Conservation (phyloP, 2,113 vertebrate genomes). For the Sula dactylatra region DNA sequence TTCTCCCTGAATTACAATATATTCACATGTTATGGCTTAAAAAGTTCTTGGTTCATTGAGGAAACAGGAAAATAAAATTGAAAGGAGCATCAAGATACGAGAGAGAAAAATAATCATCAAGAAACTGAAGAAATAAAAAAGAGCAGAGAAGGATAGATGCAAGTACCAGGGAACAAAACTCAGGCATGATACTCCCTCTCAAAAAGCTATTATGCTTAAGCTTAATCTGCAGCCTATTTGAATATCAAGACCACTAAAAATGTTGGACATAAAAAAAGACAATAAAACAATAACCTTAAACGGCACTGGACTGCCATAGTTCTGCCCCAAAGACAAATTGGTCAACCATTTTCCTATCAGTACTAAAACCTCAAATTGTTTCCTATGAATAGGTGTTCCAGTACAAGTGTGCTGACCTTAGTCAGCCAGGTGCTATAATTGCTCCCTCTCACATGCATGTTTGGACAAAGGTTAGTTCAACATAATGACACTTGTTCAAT, state of each 20-base stretch:
- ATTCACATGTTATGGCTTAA: neutral
- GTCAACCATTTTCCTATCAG: neutral
- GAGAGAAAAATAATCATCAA: neutral
- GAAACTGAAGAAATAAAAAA: neutral
- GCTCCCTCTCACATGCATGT: neutral
- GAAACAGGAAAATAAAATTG: neutral
- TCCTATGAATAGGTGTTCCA: neutral
- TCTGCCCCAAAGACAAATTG: neutral
- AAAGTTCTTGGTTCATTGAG: neutral
- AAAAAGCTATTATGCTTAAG: neutral
- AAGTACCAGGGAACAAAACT: neutral
- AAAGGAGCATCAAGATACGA: neutral
- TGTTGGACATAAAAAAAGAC: neutral
- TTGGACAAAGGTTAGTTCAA: neutral
- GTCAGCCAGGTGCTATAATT: neutral
- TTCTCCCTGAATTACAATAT: neutral
- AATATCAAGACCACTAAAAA: neutral
- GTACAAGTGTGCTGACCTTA: neutral
- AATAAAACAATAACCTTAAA: neutral
- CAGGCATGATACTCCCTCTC: neutral
- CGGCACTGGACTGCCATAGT: neutral
- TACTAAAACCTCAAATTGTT: neutral
- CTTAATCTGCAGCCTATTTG: neutral
- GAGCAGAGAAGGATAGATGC: neutral
- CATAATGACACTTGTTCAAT: neutral